phyloP scores from a whole-genome alignment of 2,113 vertebrate genomes.

The Gopherus flavomarginatus region DNA sequence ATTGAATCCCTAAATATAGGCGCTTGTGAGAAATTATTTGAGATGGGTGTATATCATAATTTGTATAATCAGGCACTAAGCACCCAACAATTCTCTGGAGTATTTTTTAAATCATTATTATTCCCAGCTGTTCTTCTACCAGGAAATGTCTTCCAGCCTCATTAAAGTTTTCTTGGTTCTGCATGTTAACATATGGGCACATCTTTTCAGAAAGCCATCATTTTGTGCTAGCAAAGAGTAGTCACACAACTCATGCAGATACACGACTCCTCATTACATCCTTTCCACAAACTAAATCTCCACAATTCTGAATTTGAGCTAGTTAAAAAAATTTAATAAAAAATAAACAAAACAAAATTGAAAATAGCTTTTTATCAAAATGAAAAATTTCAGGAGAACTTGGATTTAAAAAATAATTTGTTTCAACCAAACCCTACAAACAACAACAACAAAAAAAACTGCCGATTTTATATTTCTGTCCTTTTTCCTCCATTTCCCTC shows the following conservation, averaged over 20 bases:
- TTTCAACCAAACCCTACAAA: not conserved
- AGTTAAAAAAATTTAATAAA: not conserved
- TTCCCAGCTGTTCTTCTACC: no score
- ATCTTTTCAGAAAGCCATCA: not conserved
- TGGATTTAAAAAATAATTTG: not conserved
- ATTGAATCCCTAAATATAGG: not conserved
- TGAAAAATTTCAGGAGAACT: not conserved
- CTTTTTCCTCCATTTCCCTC: not conserved
- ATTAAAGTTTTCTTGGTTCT: not conserved
- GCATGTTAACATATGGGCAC: not conserved
- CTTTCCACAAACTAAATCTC: not conserved
- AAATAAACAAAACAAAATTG: not conserved
- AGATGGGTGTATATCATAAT: not conserved
- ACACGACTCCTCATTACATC: not conserved
- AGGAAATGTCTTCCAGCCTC: not conserved
- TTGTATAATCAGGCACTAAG: no score
- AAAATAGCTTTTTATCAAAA: not conserved
- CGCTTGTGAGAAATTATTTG: not conserved
- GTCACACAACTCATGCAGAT: not conserved
- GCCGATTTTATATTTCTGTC: not conserved
- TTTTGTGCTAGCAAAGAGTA: not conserved
- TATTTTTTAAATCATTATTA: no score
- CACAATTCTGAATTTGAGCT: not conserved
- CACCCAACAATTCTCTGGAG: no score
- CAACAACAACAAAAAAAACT: not conserved